phyloP scores from a whole-genome alignment of 2,113 vertebrate genomes.

The Zingel zingel region DNA sequence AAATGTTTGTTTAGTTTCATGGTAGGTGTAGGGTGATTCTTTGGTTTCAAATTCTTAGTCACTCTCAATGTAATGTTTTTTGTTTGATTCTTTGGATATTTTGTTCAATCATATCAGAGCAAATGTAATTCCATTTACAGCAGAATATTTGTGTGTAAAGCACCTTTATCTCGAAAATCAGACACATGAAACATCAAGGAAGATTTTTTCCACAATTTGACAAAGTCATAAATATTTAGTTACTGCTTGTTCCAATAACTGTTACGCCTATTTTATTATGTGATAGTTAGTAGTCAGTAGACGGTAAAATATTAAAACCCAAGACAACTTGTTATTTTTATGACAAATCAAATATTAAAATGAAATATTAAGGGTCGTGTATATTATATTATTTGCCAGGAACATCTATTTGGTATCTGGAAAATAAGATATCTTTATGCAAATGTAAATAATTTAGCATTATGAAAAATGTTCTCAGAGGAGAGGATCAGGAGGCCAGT shows the following conservation, averaged over 20 bases:
- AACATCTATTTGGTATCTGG: neutral
- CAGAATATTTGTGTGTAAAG: neutral
- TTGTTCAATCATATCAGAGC: neutral
- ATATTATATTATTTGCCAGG: neutral
- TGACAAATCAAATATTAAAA: no score
- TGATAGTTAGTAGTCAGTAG: no score
- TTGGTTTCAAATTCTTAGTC: neutral
- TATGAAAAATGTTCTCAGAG: neutral
- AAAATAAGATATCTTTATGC: neutral
- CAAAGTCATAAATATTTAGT: neutral
- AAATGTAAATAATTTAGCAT: neutral
- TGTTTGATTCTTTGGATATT: neutral
- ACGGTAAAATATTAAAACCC: no score
- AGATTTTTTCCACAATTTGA: no score
- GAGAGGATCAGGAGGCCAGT: neutral
- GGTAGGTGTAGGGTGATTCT: neutral
- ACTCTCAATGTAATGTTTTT: neutral
- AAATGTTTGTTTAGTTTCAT: neutral
- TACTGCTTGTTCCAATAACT: neutral
- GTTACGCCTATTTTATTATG: no score
- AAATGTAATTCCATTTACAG: neutral
- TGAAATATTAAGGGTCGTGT: no score
- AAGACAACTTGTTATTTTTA: no score
- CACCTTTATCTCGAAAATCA: neutral
- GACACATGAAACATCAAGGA: neutral